Conservation (phyloP, 2,888 invertebrate genomes). For the Suillia variegata region DNA sequence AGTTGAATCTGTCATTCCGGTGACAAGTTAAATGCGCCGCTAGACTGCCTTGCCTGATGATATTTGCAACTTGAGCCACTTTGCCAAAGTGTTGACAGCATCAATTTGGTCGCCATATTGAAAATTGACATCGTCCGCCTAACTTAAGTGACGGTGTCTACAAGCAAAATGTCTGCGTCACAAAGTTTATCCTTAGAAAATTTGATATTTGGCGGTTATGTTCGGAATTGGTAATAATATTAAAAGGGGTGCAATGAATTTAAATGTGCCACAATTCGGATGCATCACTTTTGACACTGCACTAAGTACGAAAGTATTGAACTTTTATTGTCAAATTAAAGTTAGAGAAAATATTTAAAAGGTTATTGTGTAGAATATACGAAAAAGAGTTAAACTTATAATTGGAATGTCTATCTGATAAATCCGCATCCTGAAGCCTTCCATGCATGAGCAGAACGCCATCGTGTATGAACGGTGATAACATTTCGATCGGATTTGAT, state of each 20-base stretch:
- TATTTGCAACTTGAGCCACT: conserved; percentile 36
- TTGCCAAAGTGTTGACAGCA: conserved; percentile 49
- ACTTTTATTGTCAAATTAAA: no score
- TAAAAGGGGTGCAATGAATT: no score
- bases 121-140: background rate
- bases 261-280: no score
- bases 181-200: conserved; percentile 13
- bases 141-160: background rate
- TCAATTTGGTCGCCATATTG: conserved; percentile 39
- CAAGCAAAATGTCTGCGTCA: background rate
- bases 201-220: conserved; percentile 5
- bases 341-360: no score
- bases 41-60: conserved; percentile 6
- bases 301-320: no score
- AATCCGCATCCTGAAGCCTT: background rate
- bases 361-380: no score
- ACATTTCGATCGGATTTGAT: background rate
- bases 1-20: no score
- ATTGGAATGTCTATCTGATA: background rate
- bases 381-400: no score
- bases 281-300: no score
- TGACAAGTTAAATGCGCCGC: conserved; percentile 15
- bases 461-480: conserved; percentile 1
- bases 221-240: background rate
- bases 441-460: conserved; percentile 9